Base-by-base conservation (phyloP, 2,888 invertebrate genomes). In the Pemphredon lugubris region DNA sequence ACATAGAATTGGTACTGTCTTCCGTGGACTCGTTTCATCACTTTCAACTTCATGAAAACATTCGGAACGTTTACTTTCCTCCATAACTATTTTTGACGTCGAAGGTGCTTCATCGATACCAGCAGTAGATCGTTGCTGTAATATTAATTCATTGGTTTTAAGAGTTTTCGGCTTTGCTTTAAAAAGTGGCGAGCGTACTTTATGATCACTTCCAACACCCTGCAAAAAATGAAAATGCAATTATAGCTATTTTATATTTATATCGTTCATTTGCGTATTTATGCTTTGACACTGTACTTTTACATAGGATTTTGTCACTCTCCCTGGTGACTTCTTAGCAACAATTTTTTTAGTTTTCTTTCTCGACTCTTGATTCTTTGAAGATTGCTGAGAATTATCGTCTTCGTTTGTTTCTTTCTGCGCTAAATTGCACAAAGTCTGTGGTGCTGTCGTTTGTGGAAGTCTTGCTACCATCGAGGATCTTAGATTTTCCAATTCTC, bases 401-500 rank as follows among this genome's bases (percentile, higher is more conserved):
- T 37, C 30, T 7, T 63, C 42, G 11, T 75, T 44, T 26, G 2
- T 18, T n/a, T 63, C 44, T 5, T 72, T 63, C 45, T 63, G 59
- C n/a, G 47, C 20, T 37, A 23, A 39, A 2, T 53, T 53, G 51
- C 13, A 45, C 4, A 14, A 9, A 40, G 66, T 59, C 51, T 11
- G 40, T 6, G 60, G 20, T 14, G 32, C 6, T n/a, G 18, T 7
- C 44, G 63, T 77, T 23, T 68, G 82, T 5, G 85, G 78, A 51
- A 88, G 75, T 42, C 86, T 84, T 1, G 89, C 81, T n/a, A 91
- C 81, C 86, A 91, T 85, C 6, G 86, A 77, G 4, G 91, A 88
- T 55, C 92, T 84, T 1, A 88, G 73, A 82, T 92, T 90, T 84
- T 92, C 92, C 13, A 91, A 79, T 63, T 91, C 90, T 68, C 91